Base-by-base conservation (phyloP, 1,140 invertebrate species). In the Pinna nobilis region DNA sequence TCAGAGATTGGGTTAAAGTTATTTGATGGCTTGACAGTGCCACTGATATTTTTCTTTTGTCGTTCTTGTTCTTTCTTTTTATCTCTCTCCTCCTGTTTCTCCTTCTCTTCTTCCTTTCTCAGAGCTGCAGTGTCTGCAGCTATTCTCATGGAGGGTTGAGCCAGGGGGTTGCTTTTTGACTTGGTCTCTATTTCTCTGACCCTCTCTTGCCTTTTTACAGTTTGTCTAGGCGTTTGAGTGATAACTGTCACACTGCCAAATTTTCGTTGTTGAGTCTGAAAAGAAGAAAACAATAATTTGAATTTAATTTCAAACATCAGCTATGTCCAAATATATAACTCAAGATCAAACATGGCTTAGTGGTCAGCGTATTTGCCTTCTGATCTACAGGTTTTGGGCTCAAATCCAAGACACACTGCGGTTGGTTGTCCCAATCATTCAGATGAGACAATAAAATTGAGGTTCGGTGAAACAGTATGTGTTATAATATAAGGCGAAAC, bases 1-100 rank as follows among this genome's bases (percentile, higher is more conserved):
- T 88, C 88, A 25, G 80, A 75, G 23, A 86, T 82, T 49, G 82
- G 70, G 78, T 87, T 80, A 61, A 87, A 87, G 59, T 81, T 77
- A 28, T 81, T 70, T 44, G 66, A 60, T 11, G 86, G 77, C 44
- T 75, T 70, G 13, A 82, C 73, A 32, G 79, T 81, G 13, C 74
- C 75, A 69, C 72, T 71, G 60, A 33, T 78, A 74, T 79, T 82
- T 74, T 74, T 89, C 86, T 74, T 87, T 80, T 47, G 82, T 84
- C 75, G 84, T 82, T 67, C 87, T 78, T 44, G 86, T 84, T 81
- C 67, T 50, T 60, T 51, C 39, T 67, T 65, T 15, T 69, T 41
- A 32, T 57, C 65, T 39, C 59, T 57, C 23, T 71, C 69, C 50
- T 68, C 69, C 23, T 59, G 41, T 47, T 41, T 59, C 23, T 23